phyloP scores from a whole-genome alignment of 23 tunicate species.

The Trididemnum miniatum region DNA sequence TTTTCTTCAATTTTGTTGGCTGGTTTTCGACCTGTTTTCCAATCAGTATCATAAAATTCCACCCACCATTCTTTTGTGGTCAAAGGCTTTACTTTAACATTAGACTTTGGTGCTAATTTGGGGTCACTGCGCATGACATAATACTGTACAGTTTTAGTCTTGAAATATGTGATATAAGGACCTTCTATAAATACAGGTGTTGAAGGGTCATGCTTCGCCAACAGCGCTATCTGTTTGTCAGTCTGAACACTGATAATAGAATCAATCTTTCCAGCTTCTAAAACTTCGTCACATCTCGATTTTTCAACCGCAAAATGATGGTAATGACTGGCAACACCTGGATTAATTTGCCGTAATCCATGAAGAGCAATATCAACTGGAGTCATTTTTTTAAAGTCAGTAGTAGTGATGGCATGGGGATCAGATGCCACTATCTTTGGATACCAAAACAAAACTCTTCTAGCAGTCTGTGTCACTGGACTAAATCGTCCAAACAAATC shows the following conservation, averaged over 20 bases:
- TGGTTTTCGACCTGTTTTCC: slow-evolving; percentile 31
- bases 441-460: slow-evolving; percentile 70
- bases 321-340: slow-evolving; percentile 55
- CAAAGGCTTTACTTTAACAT: slow-evolving; percentile 5
- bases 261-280: slow-evolving; percentile 39
- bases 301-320: slow-evolving; percentile 47
- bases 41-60: slow-evolving; percentile 72
- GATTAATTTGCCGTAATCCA: slow-evolving; percentile 85
- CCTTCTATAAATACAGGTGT: slow-evolving; percentile 80
- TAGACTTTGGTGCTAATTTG: background rate
- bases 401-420: slow-evolving; percentile 27
- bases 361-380: slow-evolving; percentile 72
- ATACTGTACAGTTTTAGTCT: slow-evolving; percentile 56
- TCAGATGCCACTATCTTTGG: slow-evolving; percentile 46
- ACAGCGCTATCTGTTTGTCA: slow-evolving; percentile 36
- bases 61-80: slow-evolving; percentile 86
- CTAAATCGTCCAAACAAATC: slow-evolving; percentile 81
- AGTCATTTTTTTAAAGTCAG: slow-evolving; percentile 50
- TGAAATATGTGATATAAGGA: slow-evolving; percentile 45
- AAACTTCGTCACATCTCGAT: slow-evolving; percentile 26
- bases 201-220: slow-evolving; percentile 61
- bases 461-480: slow-evolving; percentile 44
- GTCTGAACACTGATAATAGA: slow-evolving; percentile 71
- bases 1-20: slow-evolving; percentile 31
- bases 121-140: slow-evolving; percentile 83